A percentile compares a stretch with the other conserved stretches of the same genome.
phyloP scores from a whole-genome alignment of 2,888 invertebrate genomes.

The Lasioglossum leucozonium region DNA sequence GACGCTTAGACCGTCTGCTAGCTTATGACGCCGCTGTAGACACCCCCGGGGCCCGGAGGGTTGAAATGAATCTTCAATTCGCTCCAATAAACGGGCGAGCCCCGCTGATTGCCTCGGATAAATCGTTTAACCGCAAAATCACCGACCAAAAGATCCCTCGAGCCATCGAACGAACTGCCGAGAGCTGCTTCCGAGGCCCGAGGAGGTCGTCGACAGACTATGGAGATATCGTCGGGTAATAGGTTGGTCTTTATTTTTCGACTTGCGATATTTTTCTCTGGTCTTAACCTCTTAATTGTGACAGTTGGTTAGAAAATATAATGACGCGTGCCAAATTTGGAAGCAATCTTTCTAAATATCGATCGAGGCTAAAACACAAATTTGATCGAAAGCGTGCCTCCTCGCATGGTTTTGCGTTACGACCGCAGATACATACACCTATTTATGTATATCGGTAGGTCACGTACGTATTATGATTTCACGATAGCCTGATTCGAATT shows the following conservation, averaged over 20 bases:
- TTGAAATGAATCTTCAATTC: slow-evolving; percentile 49
- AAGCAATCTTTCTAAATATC: background rate
- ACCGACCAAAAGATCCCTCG: background rate
- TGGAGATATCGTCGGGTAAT: background rate
- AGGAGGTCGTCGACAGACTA: background rate
- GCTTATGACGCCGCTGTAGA: background rate
- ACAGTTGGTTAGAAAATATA: too few relatives aligned
- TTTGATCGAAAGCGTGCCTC: background rate
- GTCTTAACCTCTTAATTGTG: too few relatives aligned
- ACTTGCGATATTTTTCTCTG: too few relatives aligned
- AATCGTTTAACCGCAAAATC: background rate
- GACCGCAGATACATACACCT: background rate
- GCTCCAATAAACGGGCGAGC: background rate
- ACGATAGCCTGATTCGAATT: slow-evolving; percentile 13
- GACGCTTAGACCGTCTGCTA: background rate
- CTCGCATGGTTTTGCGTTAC: background rate
- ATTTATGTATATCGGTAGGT: slow-evolving; percentile 2
- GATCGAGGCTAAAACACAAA: background rate
- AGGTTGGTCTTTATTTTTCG: too few relatives aligned
- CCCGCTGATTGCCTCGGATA: background rate
- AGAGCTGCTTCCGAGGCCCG: background rate
- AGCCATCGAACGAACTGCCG: too few relatives aligned
- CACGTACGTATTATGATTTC: slow-evolving; percentile 21
- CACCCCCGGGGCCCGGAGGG: slow-evolving; percentile 14
- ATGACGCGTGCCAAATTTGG: too few relatives aligned